Evolutionary conservation across 2,113 vertebrate species (phyloP).

Genomic region (Centropus unirufus): DNA sequence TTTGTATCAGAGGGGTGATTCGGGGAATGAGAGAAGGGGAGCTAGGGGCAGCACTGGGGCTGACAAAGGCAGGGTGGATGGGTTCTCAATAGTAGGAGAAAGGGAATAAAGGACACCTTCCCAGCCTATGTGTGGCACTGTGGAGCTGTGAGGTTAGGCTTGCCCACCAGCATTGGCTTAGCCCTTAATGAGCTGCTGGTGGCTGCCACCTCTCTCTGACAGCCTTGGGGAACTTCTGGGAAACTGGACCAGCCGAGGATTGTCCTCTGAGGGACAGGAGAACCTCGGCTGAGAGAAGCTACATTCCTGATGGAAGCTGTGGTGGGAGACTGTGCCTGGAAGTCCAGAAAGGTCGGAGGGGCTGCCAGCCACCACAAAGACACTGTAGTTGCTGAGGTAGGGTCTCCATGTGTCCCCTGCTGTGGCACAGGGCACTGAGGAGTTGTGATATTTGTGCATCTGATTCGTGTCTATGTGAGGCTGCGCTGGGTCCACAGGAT

Average conservation of each 20-base stretch:
- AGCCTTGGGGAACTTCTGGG: accelerated
- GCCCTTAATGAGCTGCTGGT: accelerated
- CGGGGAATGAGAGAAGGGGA: too few species aligned
- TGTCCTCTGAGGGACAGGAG: accelerated
- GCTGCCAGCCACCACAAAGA: too few species aligned
- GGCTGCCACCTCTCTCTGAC: accelerated
- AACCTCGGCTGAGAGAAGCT: accelerated
- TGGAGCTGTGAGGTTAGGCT: accelerated
- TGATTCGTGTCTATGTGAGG: too few species aligned
- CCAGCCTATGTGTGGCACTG: accelerated
- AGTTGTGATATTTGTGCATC: too few species aligned
- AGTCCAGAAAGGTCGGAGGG: background rate
- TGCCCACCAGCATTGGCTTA: accelerated
- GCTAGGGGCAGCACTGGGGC: too few species aligned
- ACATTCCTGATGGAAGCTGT: accelerated
- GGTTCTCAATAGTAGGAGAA: too few species aligned
- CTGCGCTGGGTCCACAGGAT: too few species aligned
- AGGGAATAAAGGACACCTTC: too few species aligned
- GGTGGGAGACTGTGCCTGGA: accelerated
- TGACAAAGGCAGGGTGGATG: accelerated
- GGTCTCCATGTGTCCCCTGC: accelerated
- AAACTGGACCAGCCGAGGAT: accelerated
- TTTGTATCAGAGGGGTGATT: too few species aligned
- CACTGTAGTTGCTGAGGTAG: accelerated
- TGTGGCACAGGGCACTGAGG: accelerated